Percentiles rank a stretch among this genome's conserved stretches.
Conservation (phyloP, 2,888 invertebrate genomes). For the Serrognathus titanus region DNA sequence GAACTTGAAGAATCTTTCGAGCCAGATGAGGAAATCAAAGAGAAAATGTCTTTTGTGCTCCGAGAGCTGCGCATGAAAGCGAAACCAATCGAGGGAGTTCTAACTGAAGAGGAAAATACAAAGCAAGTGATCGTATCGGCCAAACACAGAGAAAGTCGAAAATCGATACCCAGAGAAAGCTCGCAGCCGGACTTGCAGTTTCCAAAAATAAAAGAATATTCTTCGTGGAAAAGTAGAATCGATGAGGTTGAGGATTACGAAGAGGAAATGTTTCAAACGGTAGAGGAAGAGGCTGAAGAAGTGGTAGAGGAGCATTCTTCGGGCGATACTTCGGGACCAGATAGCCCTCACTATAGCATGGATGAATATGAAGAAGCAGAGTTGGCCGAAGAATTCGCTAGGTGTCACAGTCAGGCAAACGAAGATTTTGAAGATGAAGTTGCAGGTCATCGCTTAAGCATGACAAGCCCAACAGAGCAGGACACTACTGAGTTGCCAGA, state of each 20-base stretch:
- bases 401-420: conserved; percentile 21
- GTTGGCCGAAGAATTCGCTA: conserved; percentile 48
- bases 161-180: background rate
- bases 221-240: conserved; percentile 43
- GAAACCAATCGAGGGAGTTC: conserved; percentile 46
- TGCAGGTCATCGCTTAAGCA: background rate
- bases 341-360: conserved; percentile 74
- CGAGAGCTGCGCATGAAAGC: conserved; percentile 73
- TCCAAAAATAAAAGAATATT: conserved; percentile 52
- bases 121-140: conserved; percentile 43
- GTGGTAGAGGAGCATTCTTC: conserved; percentile 57
- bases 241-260: conserved; percentile 3
- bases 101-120: conserved; percentile 45
- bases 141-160: conserved; percentile 37
- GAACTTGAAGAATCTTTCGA: conserved; percentile 54
- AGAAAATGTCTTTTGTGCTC: conserved; percentile 76
- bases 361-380: conserved; percentile 69
- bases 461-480: conserved; percentile 30
- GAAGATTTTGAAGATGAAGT: background rate
- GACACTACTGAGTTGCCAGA: conserved; percentile 48
- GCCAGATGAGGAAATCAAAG: conserved; percentile 68
- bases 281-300: conserved; percentile 37
- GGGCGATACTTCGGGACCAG: conserved; percentile 86
- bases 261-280: conserved; percentile 32
- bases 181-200: conserved; percentile 9